These are phyloP conservation scores for Xiphydria camelus DNA, from an alignment of 2,888 invertebrate genomes.

Conservation along the genomic window DNA sequence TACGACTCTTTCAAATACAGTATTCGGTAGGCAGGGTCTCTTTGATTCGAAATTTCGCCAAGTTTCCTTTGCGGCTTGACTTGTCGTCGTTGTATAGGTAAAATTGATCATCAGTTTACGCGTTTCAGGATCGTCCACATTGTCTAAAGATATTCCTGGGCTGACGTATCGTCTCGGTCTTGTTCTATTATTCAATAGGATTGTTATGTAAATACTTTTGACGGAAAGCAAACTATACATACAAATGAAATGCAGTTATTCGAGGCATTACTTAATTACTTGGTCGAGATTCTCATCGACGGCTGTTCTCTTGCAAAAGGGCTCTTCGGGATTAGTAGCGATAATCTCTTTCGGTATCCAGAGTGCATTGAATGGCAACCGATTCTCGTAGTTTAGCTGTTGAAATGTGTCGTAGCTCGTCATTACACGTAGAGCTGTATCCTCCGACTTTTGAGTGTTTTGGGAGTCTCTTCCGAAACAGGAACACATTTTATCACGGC, in stretches of 20 bases:
- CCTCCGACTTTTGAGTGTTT: too few relatives aligned
- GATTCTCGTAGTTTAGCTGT: slow-evolving; percentile 16
- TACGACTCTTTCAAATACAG: slow-evolving; percentile 11
- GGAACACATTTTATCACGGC: too few relatives aligned
- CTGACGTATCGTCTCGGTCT: slow-evolving; percentile 50
- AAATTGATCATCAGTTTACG: slow-evolving; percentile 43
- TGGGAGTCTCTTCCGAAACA: too few relatives aligned
- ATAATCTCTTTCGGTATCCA: slow-evolving; percentile 46
- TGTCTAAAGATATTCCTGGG: slow-evolving; percentile 54
- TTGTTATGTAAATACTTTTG: background rate
- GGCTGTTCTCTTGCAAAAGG: slow-evolving; percentile 11
- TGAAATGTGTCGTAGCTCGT: slow-evolving; percentile 25
- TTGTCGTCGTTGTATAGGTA: slow-evolving; percentile 53
- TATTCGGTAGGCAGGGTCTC: slow-evolving; percentile 17
- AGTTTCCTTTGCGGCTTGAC: slow-evolving; percentile 46
- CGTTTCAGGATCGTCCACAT: slow-evolving; percentile 50
- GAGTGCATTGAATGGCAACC: slow-evolving; percentile 47
- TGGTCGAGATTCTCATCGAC: slow-evolving; percentile 1
- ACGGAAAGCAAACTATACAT: background rate
- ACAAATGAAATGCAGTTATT: background rate
- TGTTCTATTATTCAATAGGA: slow-evolving; percentile 30
- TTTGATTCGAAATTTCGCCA: slow-evolving; percentile 22
- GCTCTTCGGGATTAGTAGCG: slow-evolving; percentile 37
- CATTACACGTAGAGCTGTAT: too few relatives aligned
- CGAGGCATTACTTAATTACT: background rate